Evolutionary conservation across 1,140 invertebrate species (phyloP).

Genomic region (Drosophila hydei): DNA sequence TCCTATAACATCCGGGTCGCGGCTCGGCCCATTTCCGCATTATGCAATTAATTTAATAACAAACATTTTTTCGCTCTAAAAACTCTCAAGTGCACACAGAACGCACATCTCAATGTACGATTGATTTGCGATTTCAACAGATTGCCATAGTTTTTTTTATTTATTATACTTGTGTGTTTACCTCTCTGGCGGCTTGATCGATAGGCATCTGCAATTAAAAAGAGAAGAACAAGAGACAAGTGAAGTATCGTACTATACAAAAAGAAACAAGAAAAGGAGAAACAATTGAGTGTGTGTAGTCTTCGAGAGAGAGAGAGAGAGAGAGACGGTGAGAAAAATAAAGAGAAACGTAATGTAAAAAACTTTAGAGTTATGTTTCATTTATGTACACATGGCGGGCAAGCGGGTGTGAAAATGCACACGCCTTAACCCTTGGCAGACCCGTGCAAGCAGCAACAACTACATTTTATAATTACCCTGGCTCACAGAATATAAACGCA

Average conservation of each 20-base stretch:
- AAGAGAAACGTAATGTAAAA: conserved; percentile 19
- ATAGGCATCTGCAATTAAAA: conserved; percentile 88
- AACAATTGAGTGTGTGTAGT: conserved; percentile 65
- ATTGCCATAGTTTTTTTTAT: conserved; percentile 63
- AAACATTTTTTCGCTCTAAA: conserved; percentile 78
- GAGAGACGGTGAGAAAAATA: conserved; percentile 15
- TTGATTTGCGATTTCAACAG: conserved; percentile 46
- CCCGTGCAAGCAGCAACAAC: conserved; percentile 9
- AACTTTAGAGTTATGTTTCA: conserved; percentile 43
- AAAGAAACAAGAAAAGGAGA: conserved; percentile 18
- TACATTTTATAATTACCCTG: conserved; percentile 64
- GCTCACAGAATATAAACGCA: conserved; percentile 33
- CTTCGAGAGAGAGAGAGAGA: conserved; percentile 48
- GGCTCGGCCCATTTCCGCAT: conserved; percentile 62
- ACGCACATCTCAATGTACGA: conserved; percentile 23
- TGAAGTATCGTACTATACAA: conserved; percentile 62
- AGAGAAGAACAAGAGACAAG: conserved; percentile 84
- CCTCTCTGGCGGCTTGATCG: conserved; percentile 89
- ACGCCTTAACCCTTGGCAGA: conserved; percentile 46
- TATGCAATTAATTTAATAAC: conserved; percentile 73
- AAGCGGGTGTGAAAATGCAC: conserved; percentile 80
- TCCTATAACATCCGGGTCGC: conserved; percentile 12
- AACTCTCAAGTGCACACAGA: conserved; percentile 77
- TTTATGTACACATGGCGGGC: conserved; percentile 50
- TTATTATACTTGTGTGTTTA: conserved; percentile 84